phyloP scores from a whole-genome alignment of 1,140 invertebrate genomes.

The Achatina immaculata region DNA sequence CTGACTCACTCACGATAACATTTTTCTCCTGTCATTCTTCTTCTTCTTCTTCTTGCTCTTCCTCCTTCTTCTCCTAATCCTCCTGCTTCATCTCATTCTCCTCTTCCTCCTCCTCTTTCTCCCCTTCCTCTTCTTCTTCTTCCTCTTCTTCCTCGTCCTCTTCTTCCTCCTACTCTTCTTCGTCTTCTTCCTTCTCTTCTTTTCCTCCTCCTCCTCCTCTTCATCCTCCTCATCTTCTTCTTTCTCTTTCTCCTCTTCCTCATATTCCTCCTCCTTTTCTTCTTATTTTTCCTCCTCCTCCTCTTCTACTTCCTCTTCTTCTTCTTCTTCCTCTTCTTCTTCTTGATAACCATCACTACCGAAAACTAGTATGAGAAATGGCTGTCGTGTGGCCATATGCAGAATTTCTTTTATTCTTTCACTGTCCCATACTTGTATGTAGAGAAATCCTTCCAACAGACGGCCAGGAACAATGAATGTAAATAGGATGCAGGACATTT shows the following conservation, averaged over 20 bases:
- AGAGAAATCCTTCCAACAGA: too few relatives aligned
- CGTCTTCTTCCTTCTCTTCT: background rate
- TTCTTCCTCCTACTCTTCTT: too few relatives aligned
- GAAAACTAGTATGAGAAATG: too few relatives aligned
- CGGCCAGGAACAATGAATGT: too few relatives aligned
- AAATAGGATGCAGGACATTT: too few relatives aligned
- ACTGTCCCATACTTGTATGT: too few relatives aligned
- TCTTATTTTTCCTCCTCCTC: background rate
- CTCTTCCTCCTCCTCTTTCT: background rate
- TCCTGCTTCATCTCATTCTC: too few relatives aligned
- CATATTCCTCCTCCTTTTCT: background rate
- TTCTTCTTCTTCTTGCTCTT: slow-evolving; percentile 1
- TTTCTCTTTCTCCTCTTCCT: too few relatives aligned
- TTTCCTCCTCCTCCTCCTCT: background rate
- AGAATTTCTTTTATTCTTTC: too few relatives aligned
- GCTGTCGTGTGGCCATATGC: too few relatives aligned
- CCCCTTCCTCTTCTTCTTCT: background rate
- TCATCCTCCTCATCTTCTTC: background rate
- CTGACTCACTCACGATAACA: too few relatives aligned
- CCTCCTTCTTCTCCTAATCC: background rate
- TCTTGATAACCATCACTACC: too few relatives aligned
- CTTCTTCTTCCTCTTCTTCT: background rate
- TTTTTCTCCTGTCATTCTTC: background rate
- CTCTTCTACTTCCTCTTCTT: background rate
- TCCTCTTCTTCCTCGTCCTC: background rate